Evolutionary conservation across 2,888 invertebrate species (phyloP), one percentile per base, ranked within the genome.

Genomic region (Daptonema setosum): DNA sequence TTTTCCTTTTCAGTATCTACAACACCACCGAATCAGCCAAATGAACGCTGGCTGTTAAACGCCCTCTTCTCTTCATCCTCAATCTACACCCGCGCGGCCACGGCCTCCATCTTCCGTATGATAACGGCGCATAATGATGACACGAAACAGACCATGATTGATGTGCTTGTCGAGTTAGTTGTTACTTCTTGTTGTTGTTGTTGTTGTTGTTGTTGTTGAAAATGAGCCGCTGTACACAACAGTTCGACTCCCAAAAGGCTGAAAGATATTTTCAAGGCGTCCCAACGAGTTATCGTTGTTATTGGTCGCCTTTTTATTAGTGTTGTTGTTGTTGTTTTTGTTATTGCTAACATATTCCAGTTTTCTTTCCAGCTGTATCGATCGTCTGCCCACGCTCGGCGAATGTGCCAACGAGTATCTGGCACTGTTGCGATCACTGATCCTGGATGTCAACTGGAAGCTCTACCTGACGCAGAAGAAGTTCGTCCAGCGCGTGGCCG

Each of bases 381-480:
- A 85, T 47, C 83, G 87, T 69, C 78, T 93, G 2, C 83, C 85
- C 1, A 76, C 78, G 2, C 85, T 87, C 1, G 91, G 91, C 0
- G 91, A 93, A 73, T 85, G 85, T 56, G 85, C 88, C 60, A 82
- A 84, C 3, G 91, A 93, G 71, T 95, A 86, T 71, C 76, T 93
- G 58, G 79, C 81, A 22, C 76, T 93, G 0, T 91, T 87, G 72
- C 83, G 87, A 70, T 81, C 80, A 61, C 74, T 93, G 53, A 83
- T 90, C 2, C 80, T 82, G 26, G 83, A 85, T 63, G 79, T 81
- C 1, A 87, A 88, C 8, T 93, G 90, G 87, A 85, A 87, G 65
- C 87, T 87, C 69, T 91, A 88, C 74, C 76, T 93, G 59, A 87
- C 88, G 0, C 75, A 90, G 2, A 81, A 82, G 55, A 87, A 88